Conservation (phyloP, 2,888 invertebrate species). For the Leptarthrus brevirostris region DNA sequence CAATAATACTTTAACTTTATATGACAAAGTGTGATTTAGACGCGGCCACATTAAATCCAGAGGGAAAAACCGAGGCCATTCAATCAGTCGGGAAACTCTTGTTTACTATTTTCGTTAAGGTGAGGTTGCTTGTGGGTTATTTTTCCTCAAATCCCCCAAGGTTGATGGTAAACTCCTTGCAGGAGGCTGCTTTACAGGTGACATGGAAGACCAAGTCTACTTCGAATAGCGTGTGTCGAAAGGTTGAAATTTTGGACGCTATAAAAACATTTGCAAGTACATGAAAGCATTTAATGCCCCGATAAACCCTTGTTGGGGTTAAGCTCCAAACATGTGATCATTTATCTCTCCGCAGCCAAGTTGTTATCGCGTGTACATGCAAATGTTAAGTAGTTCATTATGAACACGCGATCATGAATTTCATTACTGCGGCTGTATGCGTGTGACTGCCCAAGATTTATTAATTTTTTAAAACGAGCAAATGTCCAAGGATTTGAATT, state of each 20-base stretch:
- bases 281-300: conserved; percentile 40
- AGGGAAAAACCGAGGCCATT: background rate
- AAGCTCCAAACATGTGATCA: conserved; percentile 42
- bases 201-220: background rate
- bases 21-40: conserved; percentile 42
- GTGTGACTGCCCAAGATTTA: conserved; percentile 31
- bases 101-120: background rate
- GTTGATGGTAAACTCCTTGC: background rate
- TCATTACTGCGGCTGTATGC: background rate
- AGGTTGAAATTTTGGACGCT: conserved; percentile 24
- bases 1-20: conserved; percentile 15
- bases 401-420: conserved; percentile 17
- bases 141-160: background rate
- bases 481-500: background rate
- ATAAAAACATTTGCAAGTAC: conserved; percentile 40
- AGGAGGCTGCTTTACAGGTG: background rate
- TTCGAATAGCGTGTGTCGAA: conserved; percentile 17
- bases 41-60: conserved; percentile 28
- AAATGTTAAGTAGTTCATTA: conserved; percentile 41
- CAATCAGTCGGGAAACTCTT: no score
- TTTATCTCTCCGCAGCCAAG: conserved; percentile 25
- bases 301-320: conserved; percentile 35
- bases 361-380: conserved; percentile 36
- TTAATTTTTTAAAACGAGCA: background rate
- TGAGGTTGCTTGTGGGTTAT: background rate